phyloP scores from a whole-genome alignment of 2,888 invertebrate genomes.

The Lamellibrachia columna region DNA sequence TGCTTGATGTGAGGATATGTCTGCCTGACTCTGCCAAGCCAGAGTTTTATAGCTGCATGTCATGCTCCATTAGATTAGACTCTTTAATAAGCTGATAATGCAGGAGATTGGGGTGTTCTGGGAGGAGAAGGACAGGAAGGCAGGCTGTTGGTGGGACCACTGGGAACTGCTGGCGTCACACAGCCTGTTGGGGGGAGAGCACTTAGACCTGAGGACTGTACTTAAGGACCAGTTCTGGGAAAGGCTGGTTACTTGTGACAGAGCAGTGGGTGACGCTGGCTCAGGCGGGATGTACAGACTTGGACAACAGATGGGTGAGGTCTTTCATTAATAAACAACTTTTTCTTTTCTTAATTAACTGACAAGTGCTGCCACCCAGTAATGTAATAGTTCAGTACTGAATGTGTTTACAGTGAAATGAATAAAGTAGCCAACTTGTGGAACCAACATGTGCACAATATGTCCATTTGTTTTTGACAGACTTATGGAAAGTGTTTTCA shows the following conservation, averaged over 20 bases:
- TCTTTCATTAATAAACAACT: neutral
- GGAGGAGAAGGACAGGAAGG: neutral
- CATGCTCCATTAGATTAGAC: neutral
- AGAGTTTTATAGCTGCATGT: neutral
- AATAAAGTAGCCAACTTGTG: neutral
- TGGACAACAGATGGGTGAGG: neutral
- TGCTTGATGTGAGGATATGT: neutral
- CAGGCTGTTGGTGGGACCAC: neutral
- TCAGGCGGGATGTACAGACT: neutral
- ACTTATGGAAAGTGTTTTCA: neutral
- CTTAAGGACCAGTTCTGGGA: neutral
- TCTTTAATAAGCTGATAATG: conserved; percentile 12
- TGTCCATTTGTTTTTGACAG: neutral
- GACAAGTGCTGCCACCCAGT: neutral
- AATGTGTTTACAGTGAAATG: neutral
- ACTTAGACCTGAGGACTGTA: neutral
- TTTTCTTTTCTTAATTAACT: neutral
- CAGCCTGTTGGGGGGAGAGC: neutral
- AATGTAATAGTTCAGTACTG: neutral
- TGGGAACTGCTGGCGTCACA: neutral
- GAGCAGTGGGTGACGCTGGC: neutral
- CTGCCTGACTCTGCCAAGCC: neutral
- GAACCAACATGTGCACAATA: too few species aligned
- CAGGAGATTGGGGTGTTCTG: neutral
- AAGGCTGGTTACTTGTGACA: neutral